A percentile compares a stretch with the other conserved stretches of the same genome.
Conservation (phyloP, 2,888 invertebrate genomes). For the Ophioninae sp. region DNA sequence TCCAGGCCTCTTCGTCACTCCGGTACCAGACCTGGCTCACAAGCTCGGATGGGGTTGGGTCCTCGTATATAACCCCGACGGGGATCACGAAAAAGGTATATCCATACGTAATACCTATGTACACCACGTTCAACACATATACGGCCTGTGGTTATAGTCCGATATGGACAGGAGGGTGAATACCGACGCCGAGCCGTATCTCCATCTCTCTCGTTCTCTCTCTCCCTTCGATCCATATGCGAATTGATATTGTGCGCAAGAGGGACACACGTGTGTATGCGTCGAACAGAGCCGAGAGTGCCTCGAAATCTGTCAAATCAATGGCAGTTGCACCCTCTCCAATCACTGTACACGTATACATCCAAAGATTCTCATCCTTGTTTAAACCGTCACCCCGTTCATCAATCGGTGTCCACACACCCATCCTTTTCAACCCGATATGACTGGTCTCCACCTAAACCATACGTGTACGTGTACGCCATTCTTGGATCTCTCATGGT, state of each 20-base stretch:
- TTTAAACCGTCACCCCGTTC: slow-evolving; percentile 38
- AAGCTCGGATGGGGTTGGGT: slow-evolving; percentile 21
- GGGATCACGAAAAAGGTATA: slow-evolving; percentile 45
- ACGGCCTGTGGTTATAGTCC: slow-evolving; percentile 36
- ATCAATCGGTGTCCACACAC: slow-evolving; percentile 42
- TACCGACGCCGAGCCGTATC: slow-evolving; percentile 44
- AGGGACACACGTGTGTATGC: slow-evolving; percentile 46
- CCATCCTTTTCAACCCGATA: background rate
- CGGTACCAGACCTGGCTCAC: slow-evolving; percentile 27
- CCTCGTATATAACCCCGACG: slow-evolving; percentile 34
- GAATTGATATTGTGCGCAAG: slow-evolving; percentile 65
- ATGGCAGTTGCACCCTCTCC: slow-evolving; percentile 58
- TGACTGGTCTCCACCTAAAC: background rate
- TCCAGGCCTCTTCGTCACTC: slow-evolving; percentile 30
- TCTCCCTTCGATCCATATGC: slow-evolving; percentile 43
- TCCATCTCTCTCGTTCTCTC: slow-evolving; percentile 1
- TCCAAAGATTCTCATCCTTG: slow-evolving; percentile 9
- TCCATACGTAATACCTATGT: slow-evolving; percentile 45
- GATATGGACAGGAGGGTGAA: slow-evolving; percentile 56
- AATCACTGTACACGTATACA: slow-evolving; percentile 6
- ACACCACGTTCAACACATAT: slow-evolving; percentile 39
- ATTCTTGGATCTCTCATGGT: slow-evolving; percentile 9
- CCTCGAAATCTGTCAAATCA: slow-evolving; percentile 64
- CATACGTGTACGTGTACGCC: background rate
- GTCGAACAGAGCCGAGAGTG: slow-evolving; percentile 45